These are phyloP conservation scores for Octomys mimax DNA, from an alignment of 2,797 vertebrate species.

Conservation along the genomic window DNA sequence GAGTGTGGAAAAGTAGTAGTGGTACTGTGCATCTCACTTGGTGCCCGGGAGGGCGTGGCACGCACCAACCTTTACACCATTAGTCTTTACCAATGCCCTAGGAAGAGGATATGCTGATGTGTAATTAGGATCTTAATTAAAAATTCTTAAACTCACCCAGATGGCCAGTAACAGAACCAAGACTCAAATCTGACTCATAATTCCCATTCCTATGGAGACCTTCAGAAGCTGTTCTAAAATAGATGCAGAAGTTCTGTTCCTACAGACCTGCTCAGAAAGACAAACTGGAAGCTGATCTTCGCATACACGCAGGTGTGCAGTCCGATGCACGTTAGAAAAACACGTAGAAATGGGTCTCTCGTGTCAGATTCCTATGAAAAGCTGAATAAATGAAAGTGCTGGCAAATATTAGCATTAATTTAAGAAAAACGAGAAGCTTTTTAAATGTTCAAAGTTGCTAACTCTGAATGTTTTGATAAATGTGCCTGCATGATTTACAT, in stretches of 20 bases:
- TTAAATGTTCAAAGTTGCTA: not conserved
- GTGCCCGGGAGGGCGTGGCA: not conserved
- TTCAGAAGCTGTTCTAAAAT: not conserved
- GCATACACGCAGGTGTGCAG: not conserved
- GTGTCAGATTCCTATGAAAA: not conserved
- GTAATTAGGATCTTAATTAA: not conserved
- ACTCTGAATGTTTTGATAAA: slow-evolving; percentile 1
- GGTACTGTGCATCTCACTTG: too few relatives aligned
- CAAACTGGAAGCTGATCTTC: not conserved
- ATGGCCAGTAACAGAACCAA: not conserved
- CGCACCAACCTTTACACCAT: not conserved
- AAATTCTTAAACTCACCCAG: not conserved
- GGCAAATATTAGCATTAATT: not conserved
- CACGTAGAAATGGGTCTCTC: not conserved
- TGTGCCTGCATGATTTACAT: not conserved
- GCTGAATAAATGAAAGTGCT: not conserved
- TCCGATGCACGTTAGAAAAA: not conserved
- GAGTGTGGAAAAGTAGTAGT: not conserved
- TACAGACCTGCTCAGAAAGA: slow-evolving; percentile 10
- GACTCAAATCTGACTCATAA: not conserved
- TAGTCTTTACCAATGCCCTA: not conserved
- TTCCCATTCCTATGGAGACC: not conserved
- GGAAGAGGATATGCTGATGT: not conserved
- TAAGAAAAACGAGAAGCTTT: not conserved
- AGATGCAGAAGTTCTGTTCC: not conserved